These are phyloP conservation scores for Phataginus tricuspis DNA, from an alignment of 2,797 vertebrate species.

Conservation along the genomic window DNA sequence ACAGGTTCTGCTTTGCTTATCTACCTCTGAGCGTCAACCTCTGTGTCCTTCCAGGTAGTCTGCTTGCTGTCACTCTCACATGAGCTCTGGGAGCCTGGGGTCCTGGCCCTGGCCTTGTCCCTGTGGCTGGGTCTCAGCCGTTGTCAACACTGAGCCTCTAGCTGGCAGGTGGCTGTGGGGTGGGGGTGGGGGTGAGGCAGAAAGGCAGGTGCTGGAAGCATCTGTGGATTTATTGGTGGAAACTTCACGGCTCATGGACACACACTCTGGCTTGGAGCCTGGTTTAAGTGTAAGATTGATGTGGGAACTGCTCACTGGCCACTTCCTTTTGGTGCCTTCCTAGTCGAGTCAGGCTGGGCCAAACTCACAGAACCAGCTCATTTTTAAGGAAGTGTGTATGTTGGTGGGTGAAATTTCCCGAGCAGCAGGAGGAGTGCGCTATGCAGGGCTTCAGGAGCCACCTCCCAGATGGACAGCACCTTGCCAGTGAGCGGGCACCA, in stretches of 20 bases:
- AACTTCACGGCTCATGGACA: slow-evolving; percentile 62
- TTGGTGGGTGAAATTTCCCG: background rate
- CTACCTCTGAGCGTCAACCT: background rate
- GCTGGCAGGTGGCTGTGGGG: slow-evolving; percentile 36
- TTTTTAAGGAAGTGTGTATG: background rate
- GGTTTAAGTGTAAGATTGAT: background rate
- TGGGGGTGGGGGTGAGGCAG: background rate
- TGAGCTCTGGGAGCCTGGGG: background rate
- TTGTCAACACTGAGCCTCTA: background rate
- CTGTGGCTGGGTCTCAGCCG: background rate
- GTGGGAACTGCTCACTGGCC: background rate
- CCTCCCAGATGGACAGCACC: background rate
- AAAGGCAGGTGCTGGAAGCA: slow-evolving; percentile 62
- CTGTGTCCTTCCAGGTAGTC: background rate
- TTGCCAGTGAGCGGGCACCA: background rate
- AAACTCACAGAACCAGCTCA: background rate
- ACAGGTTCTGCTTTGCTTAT: background rate
- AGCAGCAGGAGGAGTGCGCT: background rate
- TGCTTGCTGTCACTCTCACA: background rate
- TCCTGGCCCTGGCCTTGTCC: background rate
- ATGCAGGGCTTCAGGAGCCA: background rate
- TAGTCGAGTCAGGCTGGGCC: background rate
- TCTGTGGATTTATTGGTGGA: slow-evolving; percentile 56
- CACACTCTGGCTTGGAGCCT: slow-evolving; percentile 29
- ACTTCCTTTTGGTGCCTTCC: background rate